Evolutionary conservation across 2,888 invertebrate genomes (phyloP).

Genomic region (Nasonia oneida): DNA sequence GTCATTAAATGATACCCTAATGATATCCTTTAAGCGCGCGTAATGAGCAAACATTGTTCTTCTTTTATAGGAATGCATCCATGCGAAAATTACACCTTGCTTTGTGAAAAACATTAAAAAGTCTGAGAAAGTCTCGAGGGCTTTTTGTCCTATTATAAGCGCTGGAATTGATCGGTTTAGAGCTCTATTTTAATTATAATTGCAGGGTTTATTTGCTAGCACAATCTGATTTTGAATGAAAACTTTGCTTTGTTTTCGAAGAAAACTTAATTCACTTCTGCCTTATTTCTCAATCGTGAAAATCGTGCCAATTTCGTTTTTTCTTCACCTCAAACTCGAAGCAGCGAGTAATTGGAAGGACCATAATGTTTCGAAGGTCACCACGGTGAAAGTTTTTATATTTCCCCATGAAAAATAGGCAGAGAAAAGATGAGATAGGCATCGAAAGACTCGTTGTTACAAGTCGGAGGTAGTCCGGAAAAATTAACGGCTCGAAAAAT

Average conservation of each 20-base stretch:
- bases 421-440: background rate
- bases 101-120: slow-evolving; percentile 8
- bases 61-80: slow-evolving; percentile 12
- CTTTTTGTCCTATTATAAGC: background rate
- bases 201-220: background rate
- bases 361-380: background rate
- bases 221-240: background rate
- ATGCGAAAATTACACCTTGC: slow-evolving; percentile 18
- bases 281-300: background rate
- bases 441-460: background rate
- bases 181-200: slow-evolving; percentile 2
- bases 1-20: slow-evolving; percentile 2
- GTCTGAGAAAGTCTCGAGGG: slow-evolving; percentile 15
- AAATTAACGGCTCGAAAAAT: slow-evolving; percentile 9
- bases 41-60: slow-evolving; percentile 26
- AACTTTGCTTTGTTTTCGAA: background rate
- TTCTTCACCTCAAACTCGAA: background rate
- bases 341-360: background rate
- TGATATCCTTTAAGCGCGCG: slow-evolving; percentile 10
- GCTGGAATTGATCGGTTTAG: slow-evolving; percentile 2
- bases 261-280: background rate
- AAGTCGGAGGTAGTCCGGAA: slow-evolving; percentile 7
- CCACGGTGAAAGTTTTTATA: background rate
- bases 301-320: background rate
- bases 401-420: background rate